These are phyloP conservation scores for Nyleta sp. DNA, from an alignment of 2,888 invertebrate genomes.

Conservation along the genomic window DNA sequence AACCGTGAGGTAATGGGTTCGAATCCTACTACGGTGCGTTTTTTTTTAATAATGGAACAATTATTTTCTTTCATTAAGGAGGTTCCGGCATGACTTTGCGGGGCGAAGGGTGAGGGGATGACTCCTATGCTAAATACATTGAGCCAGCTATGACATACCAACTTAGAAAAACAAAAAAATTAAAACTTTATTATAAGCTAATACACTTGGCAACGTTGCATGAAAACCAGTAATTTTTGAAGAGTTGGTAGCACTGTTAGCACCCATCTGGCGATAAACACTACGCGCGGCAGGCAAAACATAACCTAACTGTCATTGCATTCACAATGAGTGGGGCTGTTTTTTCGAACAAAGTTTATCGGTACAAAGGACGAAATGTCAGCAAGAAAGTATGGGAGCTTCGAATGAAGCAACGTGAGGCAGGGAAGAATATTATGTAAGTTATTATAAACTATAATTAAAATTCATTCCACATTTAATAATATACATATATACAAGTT, in stretches of 20 bases:
- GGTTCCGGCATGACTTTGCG: background rate
- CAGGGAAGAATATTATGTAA: background rate
- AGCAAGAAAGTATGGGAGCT: conserved; percentile 34
- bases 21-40: too few species aligned
- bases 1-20: too few species aligned
- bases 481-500: too few species aligned
- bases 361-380: conserved; percentile 42
- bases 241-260: background rate
- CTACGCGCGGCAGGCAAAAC: background rate
- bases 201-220: background rate
- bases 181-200: background rate
- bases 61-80: too few species aligned
- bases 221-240: background rate
- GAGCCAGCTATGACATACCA: background rate
- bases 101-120: background rate
- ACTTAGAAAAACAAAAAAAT: background rate
- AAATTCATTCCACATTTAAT: too few species aligned
- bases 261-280: background rate
- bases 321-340: conserved; percentile 12
- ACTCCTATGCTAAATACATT: conserved; percentile 4
- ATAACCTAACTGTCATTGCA: conserved; percentile 7
- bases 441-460: too few species aligned
- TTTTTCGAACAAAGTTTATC: conserved; percentile 12
- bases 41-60: too few species aligned
- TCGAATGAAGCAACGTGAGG: conserved; percentile 13